These are phyloP conservation scores for Caenorhabditis zanzibari DNA, from an alignment of 2,888 invertebrate species.

Conservation along the genomic window DNA sequence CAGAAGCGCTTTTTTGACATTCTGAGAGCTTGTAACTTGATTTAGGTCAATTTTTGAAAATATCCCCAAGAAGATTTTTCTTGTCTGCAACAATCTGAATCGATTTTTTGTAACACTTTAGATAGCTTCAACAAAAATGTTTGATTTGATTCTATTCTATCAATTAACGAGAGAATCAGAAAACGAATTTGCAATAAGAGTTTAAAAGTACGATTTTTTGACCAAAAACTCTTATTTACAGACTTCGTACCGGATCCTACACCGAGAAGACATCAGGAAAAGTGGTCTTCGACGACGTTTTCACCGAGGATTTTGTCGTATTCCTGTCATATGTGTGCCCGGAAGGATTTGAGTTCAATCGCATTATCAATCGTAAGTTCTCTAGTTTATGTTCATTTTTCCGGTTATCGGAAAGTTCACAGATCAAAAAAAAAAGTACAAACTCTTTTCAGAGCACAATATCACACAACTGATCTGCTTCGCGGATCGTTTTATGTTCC, in stretches of 20 bases:
- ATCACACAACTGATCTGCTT: slow-evolving; percentile 43
- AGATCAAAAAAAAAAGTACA: not conserved
- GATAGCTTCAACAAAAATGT: too few relatives aligned
- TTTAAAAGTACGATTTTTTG: too few relatives aligned
- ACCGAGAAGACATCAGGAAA: slow-evolving; percentile 36
- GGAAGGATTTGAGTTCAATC: slow-evolving; percentile 50
- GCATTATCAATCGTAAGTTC: slow-evolving; percentile 60
- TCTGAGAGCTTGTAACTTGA: too few relatives aligned
- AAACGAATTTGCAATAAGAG: too few relatives aligned
- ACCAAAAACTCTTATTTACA: slow-evolving; percentile 46
- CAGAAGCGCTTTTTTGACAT: too few relatives aligned
- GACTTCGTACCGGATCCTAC: slow-evolving; percentile 49
- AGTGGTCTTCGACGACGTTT: slow-evolving; percentile 47
- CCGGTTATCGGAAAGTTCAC: slow-evolving; percentile 12
- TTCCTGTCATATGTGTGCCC: slow-evolving; percentile 61
- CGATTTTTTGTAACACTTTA: too few relatives aligned
- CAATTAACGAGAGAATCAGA: too few relatives aligned
- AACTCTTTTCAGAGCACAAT: slow-evolving; percentile 49
- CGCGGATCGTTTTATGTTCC: slow-evolving; percentile 63
- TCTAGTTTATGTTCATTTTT: slow-evolving; percentile 23
- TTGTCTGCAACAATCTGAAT: too few relatives aligned
- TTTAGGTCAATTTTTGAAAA: too few relatives aligned
- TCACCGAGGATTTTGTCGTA: slow-evolving; percentile 43
- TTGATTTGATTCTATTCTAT: too few relatives aligned
- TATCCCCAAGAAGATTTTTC: too few relatives aligned